A percentile compares a stretch with the other conserved stretches of the same genome.
These are phyloP conservation scores for Bolborhynchus lineola DNA, from an alignment of 2,113 vertebrate genomes.

Conservation along the genomic window DNA sequence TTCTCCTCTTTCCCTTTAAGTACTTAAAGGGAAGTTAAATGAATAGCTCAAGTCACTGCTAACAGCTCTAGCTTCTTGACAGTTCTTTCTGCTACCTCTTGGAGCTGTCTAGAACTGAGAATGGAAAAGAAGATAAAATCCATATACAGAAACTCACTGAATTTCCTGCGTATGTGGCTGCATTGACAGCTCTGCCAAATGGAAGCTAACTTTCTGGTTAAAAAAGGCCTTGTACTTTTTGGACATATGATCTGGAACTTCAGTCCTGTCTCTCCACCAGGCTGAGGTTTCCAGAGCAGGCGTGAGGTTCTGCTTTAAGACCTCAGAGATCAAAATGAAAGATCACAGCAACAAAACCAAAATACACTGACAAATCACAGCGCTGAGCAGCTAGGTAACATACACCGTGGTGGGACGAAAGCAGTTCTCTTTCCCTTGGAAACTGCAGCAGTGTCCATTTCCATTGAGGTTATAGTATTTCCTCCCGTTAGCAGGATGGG, in stretches of 20 bases:
- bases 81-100: background rate
- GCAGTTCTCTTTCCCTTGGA: background rate
- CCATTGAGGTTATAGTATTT: background rate
- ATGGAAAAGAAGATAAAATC: background rate
- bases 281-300: background rate
- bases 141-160: background rate
- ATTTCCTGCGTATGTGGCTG: background rate
- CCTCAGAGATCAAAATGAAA: background rate
- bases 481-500: background rate
- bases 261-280: background rate
- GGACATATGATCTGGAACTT: background rate
- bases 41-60: background rate
- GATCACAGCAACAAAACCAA: conserved; percentile 38
- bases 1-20: background rate
- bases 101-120: background rate
- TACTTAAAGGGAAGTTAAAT: background rate
- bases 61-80: background rate
- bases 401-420: rapidly evolving
- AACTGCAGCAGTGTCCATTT: conserved; percentile 8
- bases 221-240: background rate
- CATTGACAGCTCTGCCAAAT: background rate
- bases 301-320: background rate
- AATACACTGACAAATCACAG: conserved; percentile 39
- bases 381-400: background rate
- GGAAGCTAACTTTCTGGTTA: background rate